Base-by-base conservation (phyloP, 2,797 vertebrate species). In the Myotis findleyi region DNA sequence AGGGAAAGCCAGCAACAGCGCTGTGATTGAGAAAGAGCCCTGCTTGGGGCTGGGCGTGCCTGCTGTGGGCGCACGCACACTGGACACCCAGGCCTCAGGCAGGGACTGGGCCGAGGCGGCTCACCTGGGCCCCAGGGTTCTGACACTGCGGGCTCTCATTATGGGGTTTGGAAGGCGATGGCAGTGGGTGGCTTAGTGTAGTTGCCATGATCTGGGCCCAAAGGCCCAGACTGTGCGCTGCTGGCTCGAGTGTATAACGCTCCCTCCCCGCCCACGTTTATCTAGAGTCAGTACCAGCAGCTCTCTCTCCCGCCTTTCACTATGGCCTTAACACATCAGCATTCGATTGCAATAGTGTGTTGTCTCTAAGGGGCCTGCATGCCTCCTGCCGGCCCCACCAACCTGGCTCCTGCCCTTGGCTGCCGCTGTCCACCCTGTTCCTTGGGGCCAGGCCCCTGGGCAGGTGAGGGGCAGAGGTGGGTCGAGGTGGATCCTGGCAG, bases 11-110 rank as follows among this genome's bases (percentile, higher is more conserved):
- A 77, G 69, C 85, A 94, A 95, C 81, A 97, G 68, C 92, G 92
- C 81, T 10, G 33, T 17, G 96, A 94, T 97, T 96, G 96, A 89
- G 97, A 97, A 97, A 97, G 90, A 93, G 90, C 84, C 96, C 89
- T 93, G 36, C 1, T 13, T 64, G 84, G 77, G 69, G 11, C 93
- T 25, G 76, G 82, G 57, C 1, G 21, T 51, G 92, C 59, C 68
- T 9, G 18, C 82, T n/a, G 3, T 53, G 59, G 14, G 89, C 66
- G 44, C 49, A 1, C 11, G 7, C 23, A 9, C 80, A 10, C 25
- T 13, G 16, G 27, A 6, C 53, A 21, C 33, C 20, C 18, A 1
- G 41, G 36, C 59, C 59, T 30, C 25, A 2, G 57, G 57, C 59
- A 2, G 59, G 12, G 59, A 14, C 59, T 30, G 59, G 25, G 27